Base-by-base conservation (phyloP, 2,797 vertebrate species). In the Lycodopsis pacificus region DNA sequence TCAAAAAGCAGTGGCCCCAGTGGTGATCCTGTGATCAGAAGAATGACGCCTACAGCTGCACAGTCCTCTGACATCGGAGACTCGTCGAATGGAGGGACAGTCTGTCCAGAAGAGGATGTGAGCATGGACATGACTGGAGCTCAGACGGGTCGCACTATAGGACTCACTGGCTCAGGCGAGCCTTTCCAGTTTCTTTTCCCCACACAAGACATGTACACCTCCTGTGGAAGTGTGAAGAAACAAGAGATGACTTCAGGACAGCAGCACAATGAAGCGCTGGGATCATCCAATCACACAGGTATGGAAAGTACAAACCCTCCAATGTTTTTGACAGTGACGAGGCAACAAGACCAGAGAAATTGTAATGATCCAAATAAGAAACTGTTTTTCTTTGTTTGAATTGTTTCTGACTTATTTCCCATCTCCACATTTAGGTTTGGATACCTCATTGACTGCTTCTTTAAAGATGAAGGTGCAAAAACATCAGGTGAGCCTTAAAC, bases 161-260 rank as follows among this genome's bases (percentile, higher is more conserved):
- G 40, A 44, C 53, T 32, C 13, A n/a, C 44, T 10, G 57, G 10
- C 3, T 61, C 42, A 34, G 65, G 81, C 10, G 69, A 89, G 6
- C 44, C 82, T 63, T 71, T 88, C 38, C 74, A 73, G 32, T 79
- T 40, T 78, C 8, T 70, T 10, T 17, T 86, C 67, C 71, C 86
- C 40, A 49, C 66, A 68, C 90, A 71, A 87, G 88, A 83, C 20
- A 78, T 7, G 25, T 25, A 56, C 38, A 1, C 57, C 25, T 25
- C n/a, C 5, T 2, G n/a, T 42, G 83, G 73, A 25, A 27, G n/a
- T 65, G 13, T 73, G 80, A 81, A 83, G 53, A 90, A 91, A 59
- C 93, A n/a, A n/a, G 93, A 96, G 51, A 86, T 93, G 78, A 93
- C 92, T 63, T 71, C 76, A 49, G 42, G 38, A 86, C 75, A 92